These are phyloP conservation scores for Aricia agestis DNA, from an alignment of 1,140 invertebrate genomes.

Conservation along the genomic window DNA sequence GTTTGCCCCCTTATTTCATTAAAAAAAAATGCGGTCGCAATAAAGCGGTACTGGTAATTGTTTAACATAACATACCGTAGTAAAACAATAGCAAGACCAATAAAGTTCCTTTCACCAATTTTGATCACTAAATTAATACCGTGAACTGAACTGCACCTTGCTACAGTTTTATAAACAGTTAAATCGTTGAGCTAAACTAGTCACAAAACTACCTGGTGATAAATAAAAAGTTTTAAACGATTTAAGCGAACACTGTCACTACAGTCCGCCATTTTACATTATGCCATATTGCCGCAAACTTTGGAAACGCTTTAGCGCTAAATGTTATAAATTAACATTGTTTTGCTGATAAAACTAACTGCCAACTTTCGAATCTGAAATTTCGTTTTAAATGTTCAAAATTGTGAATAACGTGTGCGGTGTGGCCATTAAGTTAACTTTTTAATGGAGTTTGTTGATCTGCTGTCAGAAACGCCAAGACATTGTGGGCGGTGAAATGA, in stretches of 20 bases:
- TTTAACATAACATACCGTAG: no score
- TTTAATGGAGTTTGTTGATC: neutral
- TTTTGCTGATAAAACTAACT: neutral
- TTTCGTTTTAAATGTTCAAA: neutral
- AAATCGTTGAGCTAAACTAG: neutral
- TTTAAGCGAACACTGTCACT: neutral
- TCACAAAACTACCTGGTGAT: neutral
- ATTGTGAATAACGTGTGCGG: neutral
- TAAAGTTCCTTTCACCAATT: neutral
- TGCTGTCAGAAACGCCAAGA: neutral
- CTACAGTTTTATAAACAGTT: neutral
- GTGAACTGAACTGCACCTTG: neutral
- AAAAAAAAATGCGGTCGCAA: no score
- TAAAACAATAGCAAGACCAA: no score
- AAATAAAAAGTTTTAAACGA: slow-evolving; percentile 1
- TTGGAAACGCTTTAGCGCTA: neutral
- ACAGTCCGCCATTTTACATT: neutral
- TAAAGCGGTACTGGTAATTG: neutral
- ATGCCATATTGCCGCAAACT: neutral
- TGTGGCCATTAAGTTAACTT: neutral
- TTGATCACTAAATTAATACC: neutral
- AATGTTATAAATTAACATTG: slow-evolving; percentile 4
- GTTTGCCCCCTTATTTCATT: no score
- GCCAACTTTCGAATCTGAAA: neutral
- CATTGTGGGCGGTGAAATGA: neutral